Evolutionary conservation across 2,888 invertebrate genomes (phyloP), one percentile per base, ranked within the genome.

Genomic region (Elysia crispata): DNA sequence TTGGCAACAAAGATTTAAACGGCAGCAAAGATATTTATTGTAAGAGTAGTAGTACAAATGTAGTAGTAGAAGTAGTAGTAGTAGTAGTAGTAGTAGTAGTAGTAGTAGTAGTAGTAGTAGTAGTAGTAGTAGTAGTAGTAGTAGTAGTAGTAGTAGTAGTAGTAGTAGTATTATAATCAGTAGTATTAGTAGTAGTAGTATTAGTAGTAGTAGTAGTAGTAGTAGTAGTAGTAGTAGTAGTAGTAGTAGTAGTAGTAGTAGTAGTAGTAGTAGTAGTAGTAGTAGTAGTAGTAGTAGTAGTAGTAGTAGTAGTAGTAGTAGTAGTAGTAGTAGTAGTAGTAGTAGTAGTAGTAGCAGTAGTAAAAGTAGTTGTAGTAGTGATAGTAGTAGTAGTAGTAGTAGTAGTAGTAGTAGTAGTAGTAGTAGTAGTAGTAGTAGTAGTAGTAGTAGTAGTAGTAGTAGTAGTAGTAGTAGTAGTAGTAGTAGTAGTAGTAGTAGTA

Each of bases 181-280:
- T n/a, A n/a, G n/a, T n/a, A n/a, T n/a, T n/a, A n/a, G n/a, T n/a
- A n/a, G n/a, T n/a, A n/a, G n/a, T n/a, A n/a, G n/a, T n/a, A n/a
- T n/a, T n/a, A n/a, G n/a, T n/a, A n/a, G n/a, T n/a, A n/a, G n/a
- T 72, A 33, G 50, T 72, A 49, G 72, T 72, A 72, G 72, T 49
- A 72, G 72, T 72, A 72, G 72, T 72, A 72, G 72, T 41, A 72
- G 72, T 72, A 49, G 50, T 41, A 72, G 72, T 72, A 72, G 72
- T 72, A 49, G 72, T 72, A 72, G 72, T 72, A 72, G 72, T 72
- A 72, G 72, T 41, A 72, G 72, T 72, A 72, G 72, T 72, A 72
- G 72, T 72, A 72, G 72, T 72, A 72, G 72, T 49, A 72, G 72
- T 72, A 72, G 50, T 72, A 33, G 50, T 72, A 49, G 72, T 72